Conservation (phyloP, 2,113 vertebrate genomes). For the Muntiacus reevesi region DNA sequence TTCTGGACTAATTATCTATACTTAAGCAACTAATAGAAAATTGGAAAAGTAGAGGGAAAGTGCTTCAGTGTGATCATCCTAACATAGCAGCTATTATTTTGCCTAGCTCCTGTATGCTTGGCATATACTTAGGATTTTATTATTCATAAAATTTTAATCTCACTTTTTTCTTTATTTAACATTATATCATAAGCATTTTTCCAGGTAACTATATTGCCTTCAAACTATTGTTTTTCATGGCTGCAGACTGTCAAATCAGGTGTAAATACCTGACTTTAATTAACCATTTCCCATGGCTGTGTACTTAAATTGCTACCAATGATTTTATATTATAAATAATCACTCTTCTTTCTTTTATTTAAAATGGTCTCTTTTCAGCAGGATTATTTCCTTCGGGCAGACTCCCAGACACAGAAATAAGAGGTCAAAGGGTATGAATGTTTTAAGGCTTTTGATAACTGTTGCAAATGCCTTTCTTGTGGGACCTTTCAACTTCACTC, state of each 20-base stretch:
- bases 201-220: not conserved
- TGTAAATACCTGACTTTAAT: constrained; percentile 25
- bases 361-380: not conserved
- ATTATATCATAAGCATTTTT: not conserved
- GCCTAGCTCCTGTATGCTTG: not conserved
- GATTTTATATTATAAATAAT: constrained; percentile 4
- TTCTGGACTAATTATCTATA: not conserved
- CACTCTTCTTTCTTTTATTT: not conserved
- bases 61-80: not conserved
- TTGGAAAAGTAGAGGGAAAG: not conserved
- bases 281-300: not conserved
- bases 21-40: not conserved
- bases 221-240: constrained; percentile 19
- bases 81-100: not conserved
- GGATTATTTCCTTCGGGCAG: not conserved
- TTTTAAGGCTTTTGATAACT: not conserved
- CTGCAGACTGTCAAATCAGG: not conserved
- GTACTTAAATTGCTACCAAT: constrained; percentile 14
- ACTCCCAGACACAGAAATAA: not conserved
- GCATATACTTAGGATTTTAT: not conserved
- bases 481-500: not conserved
- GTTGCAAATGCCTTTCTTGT: not conserved
- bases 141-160: not conserved
- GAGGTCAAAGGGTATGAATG: not conserved
- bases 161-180: not conserved